These are phyloP conservation scores for Brachionus paranguensis DNA, from an alignment of 1,140 invertebrate species.

Conservation along the genomic window DNA sequence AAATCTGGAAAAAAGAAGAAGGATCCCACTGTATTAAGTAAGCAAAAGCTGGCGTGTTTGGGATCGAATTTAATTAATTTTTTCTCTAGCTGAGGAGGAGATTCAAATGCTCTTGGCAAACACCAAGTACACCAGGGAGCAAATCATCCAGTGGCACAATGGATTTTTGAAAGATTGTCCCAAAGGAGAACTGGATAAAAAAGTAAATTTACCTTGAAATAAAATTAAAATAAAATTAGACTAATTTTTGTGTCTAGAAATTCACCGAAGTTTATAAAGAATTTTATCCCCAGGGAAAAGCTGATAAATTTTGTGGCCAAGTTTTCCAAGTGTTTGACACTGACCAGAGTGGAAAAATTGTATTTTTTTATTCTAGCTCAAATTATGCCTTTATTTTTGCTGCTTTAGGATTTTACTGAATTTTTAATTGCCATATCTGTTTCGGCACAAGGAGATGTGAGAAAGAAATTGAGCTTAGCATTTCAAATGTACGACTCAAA, in stretches of 20 bases:
- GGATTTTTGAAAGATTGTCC: constrained; percentile 40
- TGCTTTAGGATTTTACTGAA: constrained; percentile 38
- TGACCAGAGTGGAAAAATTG: constrained; percentile 18
- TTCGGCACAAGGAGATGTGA: constrained; percentile 25
- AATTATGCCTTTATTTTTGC: not conserved
- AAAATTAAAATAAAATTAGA: not conserved
- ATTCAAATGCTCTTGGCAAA: constrained; percentile 11
- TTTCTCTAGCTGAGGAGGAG: constrained; percentile 2
- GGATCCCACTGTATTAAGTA: constrained; percentile 27
- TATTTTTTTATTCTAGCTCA: not conserved
- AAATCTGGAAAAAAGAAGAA: constrained; percentile 36
- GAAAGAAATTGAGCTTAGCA: not conserved
- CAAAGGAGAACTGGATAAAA: constrained; percentile 38
- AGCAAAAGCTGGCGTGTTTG: not conserved
- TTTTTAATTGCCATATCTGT: constrained; percentile 36
- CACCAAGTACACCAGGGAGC: constrained; percentile 20
- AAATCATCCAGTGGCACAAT: constrained; percentile 38
- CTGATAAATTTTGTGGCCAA: constrained; percentile 41
- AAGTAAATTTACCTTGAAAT: not conserved
- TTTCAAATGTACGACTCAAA: constrained; percentile 40
- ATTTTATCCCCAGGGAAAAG: constrained; percentile 37
- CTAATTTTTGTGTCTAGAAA: constrained; percentile 16
- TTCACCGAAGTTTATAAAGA: constrained; percentile 36
- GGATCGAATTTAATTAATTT: not conserved
- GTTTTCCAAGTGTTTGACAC: constrained; percentile 40